Evolutionary conservation across 2,113 vertebrate genomes (phyloP), one percentile per base, ranked within the genome.

Genomic region (Tenrec ecaudatus): DNA sequence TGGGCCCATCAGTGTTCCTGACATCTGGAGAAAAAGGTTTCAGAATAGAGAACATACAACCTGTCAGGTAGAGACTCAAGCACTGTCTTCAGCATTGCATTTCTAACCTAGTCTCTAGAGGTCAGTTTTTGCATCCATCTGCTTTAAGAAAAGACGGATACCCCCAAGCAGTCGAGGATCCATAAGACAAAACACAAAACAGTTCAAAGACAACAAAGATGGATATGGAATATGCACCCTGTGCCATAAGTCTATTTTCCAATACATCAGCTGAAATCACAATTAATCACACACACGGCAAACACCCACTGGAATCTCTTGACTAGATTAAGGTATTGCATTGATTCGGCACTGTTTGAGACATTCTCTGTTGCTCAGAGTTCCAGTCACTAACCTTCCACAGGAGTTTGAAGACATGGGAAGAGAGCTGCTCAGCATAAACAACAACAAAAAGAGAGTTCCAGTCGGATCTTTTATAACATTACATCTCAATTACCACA

Each of bases 21-120:
- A 47, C 17, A 95, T 85, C 91, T 85, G 33, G 14, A 31, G 68
- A 64, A 88, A 90, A 22, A 87, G 38, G 81, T 80, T 94, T 43
- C 83, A 90, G 40, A 95, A 94, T 53, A 82, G 29, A 94, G 40
- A 95, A 89, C 38, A 96, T 84, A 93, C 69, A 62, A 3, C 68
- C 25, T 79, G 14, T 88, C 27, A 89, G 57, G 60, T 57, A 94
- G 73, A 87, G 19, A 92, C 29, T 87, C 33, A 81, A 96, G 27
- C 14, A 79, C 2, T 84, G 60, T 86, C 36, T 93, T n/a, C 75
- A 77, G 75, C 27, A 85, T 0, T 94, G 53, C 94, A 87, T 82
- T 25, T 36, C 36, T 57, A 92, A 94, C 27, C 57, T 85, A 62
- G 58, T 81, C 47, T 92, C 81, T 81, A 89, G 31, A 88, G 86